A percentile compares a stretch with the other conserved stretches of the same genome.
These are phyloP conservation scores for Pachyseris speciosa DNA, from an alignment of 64 coral and sea anemone species.

Conservation along the genomic window DNA sequence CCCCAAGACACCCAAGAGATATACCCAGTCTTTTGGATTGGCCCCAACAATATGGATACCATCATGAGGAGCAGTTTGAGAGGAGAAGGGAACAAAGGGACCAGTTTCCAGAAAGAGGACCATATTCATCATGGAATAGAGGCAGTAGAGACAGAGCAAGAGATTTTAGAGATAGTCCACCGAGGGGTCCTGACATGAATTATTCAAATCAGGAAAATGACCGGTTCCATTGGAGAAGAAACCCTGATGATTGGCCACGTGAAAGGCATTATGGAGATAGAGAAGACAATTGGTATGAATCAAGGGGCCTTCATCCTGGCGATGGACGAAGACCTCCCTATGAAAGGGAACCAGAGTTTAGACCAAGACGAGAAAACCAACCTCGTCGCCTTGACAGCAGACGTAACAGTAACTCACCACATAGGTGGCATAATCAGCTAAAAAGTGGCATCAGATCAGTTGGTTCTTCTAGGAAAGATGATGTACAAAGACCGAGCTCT, in stretches of 20 bases:
- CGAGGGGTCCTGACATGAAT: background rate
- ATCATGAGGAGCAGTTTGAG: background rate
- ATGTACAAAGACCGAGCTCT: background rate
- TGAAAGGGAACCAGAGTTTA: background rate
- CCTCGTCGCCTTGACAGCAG: background rate
- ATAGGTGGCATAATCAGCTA: background rate
- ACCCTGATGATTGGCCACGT: background rate
- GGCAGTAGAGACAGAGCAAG: background rate
- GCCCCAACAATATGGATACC: background rate
- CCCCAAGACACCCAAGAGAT: background rate
- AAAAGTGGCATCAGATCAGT: background rate
- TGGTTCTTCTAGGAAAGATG: background rate
- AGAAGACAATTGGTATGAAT: background rate
- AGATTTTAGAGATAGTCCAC: slow-evolving; percentile 14
- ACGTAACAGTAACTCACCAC: background rate
- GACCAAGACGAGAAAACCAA: background rate
- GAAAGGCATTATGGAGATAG: background rate
- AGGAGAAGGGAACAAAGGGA: background rate
- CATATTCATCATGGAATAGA: background rate
- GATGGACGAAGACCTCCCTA: background rate
- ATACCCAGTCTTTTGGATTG: background rate
- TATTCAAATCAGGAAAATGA: background rate
- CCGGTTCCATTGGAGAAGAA: background rate
- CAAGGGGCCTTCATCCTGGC: background rate
- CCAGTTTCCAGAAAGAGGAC: background rate